These are phyloP conservation scores for Drosophila ogumai DNA, from an alignment of 1,140 invertebrate genomes.

Conservation along the genomic window DNA sequence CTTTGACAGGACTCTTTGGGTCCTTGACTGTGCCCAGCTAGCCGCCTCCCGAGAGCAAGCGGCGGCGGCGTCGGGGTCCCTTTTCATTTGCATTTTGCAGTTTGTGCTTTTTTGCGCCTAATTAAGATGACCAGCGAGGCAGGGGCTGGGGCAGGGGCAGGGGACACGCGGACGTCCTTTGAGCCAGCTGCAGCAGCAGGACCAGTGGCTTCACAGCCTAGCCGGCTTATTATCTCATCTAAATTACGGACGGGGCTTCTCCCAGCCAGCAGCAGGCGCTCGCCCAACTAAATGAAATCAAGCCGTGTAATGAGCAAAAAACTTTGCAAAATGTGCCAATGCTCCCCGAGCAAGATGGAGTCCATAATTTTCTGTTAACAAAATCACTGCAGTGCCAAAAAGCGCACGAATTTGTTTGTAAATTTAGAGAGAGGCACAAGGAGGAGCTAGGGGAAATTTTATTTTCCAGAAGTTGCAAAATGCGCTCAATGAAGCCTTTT, in stretches of 20 bases:
- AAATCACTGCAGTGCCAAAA: conserved; percentile 18
- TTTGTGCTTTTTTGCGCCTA: conserved; percentile 54
- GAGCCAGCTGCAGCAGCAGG: conserved; percentile 16
- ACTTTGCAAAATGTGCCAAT: conserved; percentile 50
- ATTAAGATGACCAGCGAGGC: conserved; percentile 56
- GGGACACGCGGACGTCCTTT: conserved; percentile 13
- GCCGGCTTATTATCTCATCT: conserved; percentile 64
- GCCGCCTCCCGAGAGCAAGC: neutral
- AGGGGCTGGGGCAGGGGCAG: neutral
- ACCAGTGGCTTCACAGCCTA: conserved; percentile 23
- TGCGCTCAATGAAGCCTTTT: neutral
- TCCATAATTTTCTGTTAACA: conserved; percentile 50
- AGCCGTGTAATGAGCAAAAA: conserved; percentile 67
- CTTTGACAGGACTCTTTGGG: conserved; percentile 39
- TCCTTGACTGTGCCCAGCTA: neutral
- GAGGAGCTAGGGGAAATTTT: neutral
- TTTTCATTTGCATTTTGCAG: conserved; percentile 62
- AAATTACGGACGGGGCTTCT: conserved; percentile 56
- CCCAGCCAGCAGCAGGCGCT: neutral
- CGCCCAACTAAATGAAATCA: conserved; percentile 59
- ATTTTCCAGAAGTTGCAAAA: conserved; percentile 12
- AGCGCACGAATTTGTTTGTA: neutral
- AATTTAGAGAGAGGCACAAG: neutral
- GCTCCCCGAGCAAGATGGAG: conserved; percentile 26
- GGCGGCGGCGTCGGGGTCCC: neutral